phyloP scores from a whole-genome alignment of 2,113 vertebrate genomes.

The Gambusia holbrooki region DNA sequence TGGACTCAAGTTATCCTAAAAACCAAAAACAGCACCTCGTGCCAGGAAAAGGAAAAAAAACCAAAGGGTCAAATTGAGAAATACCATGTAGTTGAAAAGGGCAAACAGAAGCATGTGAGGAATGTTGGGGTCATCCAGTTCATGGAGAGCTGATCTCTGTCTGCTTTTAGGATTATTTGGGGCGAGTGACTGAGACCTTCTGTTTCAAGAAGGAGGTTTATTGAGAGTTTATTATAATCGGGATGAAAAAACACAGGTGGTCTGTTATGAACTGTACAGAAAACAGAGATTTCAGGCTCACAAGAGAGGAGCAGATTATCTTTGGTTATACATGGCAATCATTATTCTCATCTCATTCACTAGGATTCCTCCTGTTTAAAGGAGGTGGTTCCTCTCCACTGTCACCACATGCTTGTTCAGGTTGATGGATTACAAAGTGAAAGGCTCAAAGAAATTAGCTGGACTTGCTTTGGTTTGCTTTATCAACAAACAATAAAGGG shows the following conservation, averaged over 20 bases:
- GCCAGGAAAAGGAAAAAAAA: not conserved
- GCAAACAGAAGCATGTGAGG: constrained; percentile 7
- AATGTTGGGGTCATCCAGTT: constrained; percentile 10
- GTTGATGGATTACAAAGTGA: not conserved
- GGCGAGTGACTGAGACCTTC: not conserved
- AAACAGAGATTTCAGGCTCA: too few species aligned
- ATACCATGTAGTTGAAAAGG: not conserved
- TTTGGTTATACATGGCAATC: too few species aligned
- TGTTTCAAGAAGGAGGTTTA: not conserved
- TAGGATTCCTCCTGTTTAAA: not conserved
- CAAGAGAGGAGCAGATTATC: too few species aligned
- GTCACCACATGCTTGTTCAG: not conserved
- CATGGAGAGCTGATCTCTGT: not conserved
- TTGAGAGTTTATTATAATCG: not conserved
- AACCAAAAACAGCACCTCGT: not conserved
- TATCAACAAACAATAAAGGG: not conserved
- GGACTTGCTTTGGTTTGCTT: not conserved
- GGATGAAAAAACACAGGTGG: not conserved
- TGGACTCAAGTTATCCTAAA: not conserved
- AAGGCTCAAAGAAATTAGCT: not conserved
- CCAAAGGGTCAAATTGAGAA: not conserved
- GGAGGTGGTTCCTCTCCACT: not conserved
- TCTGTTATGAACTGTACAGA: not conserved
- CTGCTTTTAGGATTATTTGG: not conserved
- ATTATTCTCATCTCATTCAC: too few species aligned